phyloP scores from a whole-genome alignment of 2,797 vertebrate species.

The Acanthornis magna region DNA sequence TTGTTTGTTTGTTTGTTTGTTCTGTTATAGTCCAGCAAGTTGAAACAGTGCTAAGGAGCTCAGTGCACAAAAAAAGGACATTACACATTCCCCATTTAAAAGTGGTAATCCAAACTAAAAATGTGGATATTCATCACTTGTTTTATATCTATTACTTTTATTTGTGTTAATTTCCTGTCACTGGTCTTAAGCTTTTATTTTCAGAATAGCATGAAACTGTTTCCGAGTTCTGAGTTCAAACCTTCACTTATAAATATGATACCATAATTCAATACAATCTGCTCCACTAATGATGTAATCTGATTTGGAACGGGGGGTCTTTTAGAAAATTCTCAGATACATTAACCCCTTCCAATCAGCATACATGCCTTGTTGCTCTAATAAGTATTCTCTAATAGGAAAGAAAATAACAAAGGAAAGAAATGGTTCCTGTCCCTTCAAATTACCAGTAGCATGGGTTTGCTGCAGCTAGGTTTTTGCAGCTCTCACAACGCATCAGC shows the following conservation, averaged over 20 bases:
- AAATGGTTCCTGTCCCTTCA: constrained; percentile 72
- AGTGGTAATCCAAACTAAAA: not conserved
- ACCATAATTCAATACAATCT: not conserved
- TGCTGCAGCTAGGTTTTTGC: not conserved
- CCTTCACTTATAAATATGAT: not conserved
- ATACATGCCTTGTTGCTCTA: not conserved
- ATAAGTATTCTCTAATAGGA: not conserved
- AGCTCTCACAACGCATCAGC: constrained; percentile 8
- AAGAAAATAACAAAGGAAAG: constrained; percentile 27
- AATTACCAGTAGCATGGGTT: constrained; percentile 45
- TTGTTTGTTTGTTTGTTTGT: not conserved
- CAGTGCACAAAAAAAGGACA: not conserved
- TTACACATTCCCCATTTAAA: not conserved
- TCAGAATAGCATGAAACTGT: not conserved
- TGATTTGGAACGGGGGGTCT: not conserved
- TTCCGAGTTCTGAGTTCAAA: not conserved
- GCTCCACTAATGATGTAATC: not conserved
- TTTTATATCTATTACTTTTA: not conserved
- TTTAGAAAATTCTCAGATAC: not conserved
- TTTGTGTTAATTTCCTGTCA: not conserved
- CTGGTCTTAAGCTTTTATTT: not conserved
- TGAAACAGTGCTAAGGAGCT: not conserved
- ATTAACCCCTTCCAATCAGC: constrained; percentile 1
- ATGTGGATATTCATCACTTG: not conserved
- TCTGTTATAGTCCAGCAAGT: not conserved